A percentile compares a stretch with the other conserved stretches of the same genome.
Evolutionary conservation across 1,140 invertebrate genomes (phyloP).

Genomic region (Nymphalis io): DNA sequence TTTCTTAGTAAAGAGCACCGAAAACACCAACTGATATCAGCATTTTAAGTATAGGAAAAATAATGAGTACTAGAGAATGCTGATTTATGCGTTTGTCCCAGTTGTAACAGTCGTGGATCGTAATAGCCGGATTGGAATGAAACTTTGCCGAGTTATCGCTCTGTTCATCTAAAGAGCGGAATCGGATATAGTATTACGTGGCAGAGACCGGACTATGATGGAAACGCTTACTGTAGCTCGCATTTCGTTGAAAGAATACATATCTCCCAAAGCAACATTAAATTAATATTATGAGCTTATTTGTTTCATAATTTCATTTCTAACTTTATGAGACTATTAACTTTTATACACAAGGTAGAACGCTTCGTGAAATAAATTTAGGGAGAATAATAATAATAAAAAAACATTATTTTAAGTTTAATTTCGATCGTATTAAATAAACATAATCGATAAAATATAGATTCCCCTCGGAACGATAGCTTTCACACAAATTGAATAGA

Average conservation of each 20-base stretch:
- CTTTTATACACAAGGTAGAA: constrained; percentile 1
- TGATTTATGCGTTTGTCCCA: too few species aligned
- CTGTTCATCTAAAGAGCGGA: too few species aligned
- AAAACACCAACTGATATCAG: too few species aligned
- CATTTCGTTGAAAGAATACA: not conserved
- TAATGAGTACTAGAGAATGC: too few species aligned
- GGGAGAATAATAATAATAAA: not conserved
- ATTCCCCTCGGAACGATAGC: constrained; percentile 47
- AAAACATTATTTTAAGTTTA: not conserved
- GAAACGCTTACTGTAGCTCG: not conserved
- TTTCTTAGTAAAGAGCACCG: too few species aligned
- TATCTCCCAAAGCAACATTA: not conserved
- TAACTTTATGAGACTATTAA: not conserved
- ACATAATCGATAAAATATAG: constrained; percentile 29
- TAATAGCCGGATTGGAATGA: too few species aligned
- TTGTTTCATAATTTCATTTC: not conserved
- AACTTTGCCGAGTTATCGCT: too few species aligned
- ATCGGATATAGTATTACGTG: too few species aligned
- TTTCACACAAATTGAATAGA: constrained; percentile 72
- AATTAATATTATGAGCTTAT: not conserved
- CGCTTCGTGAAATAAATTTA: not conserved
- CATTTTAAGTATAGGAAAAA: too few species aligned
- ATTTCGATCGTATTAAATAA: not conserved
- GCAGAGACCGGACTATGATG: too few species aligned
- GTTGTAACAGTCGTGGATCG: too few species aligned